Conservation (phyloP, 2,797 vertebrate genomes). For the Rachycentron canadum region DNA sequence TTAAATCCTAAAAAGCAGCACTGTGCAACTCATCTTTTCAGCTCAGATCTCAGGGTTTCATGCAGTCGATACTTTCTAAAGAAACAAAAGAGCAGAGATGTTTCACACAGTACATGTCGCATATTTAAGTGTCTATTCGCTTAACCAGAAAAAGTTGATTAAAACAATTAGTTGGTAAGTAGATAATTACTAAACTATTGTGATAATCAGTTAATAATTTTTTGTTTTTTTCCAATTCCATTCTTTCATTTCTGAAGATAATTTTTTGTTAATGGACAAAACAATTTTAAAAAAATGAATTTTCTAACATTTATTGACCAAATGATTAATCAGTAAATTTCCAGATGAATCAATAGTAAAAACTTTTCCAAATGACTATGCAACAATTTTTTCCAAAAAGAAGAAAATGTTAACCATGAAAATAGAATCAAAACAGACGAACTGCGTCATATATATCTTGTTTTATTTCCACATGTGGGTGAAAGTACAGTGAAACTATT, state of each 20-base stretch:
- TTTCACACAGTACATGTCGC: background rate
- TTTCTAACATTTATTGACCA: background rate
- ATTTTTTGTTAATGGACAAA: background rate
- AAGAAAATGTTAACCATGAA: background rate
- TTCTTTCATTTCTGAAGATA: too few species aligned
- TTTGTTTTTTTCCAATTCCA: too few species aligned
- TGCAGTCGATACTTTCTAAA: background rate
- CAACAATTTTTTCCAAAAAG: too few species aligned
- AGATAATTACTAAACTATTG: too few species aligned
- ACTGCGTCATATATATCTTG: slow-evolving; percentile 12
- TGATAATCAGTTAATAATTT: too few species aligned
- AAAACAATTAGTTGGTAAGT: background rate
- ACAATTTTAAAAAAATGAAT: background rate
- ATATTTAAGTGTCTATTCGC: background rate
- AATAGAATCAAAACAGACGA: background rate
- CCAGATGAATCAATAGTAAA: background rate
- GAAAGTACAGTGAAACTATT: slow-evolving; percentile 45
- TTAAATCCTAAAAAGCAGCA: too few species aligned
- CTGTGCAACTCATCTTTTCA: background rate
- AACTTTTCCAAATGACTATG: too few species aligned
- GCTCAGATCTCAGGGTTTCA: background rate
- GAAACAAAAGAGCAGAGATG: background rate
- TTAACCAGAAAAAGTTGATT: background rate
- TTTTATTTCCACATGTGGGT: slow-evolving; percentile 10
- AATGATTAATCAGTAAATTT: background rate